Conservation (phyloP, 2,888 invertebrate genomes). For the Lathronympha strigana region DNA sequence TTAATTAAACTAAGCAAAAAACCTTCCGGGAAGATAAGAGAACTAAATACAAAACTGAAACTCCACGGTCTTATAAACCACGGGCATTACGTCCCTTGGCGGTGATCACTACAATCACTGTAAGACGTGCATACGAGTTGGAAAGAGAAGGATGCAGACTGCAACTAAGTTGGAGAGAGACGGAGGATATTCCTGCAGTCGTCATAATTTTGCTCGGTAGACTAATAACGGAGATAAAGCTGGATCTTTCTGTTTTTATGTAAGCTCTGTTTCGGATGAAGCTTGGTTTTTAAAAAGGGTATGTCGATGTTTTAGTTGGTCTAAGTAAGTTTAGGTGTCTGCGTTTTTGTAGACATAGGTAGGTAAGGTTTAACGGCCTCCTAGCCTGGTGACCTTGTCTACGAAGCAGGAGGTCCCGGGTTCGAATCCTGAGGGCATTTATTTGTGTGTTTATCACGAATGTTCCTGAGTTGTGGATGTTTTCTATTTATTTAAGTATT, state of each 20-base stretch:
- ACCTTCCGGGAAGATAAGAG: not conserved
- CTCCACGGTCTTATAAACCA: conserved; percentile 9
- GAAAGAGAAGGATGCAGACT: not conserved
- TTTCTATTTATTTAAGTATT: too few species aligned
- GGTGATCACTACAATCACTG: conserved; percentile 3
- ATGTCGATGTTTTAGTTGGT: not conserved
- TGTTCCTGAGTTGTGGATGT: too few species aligned
- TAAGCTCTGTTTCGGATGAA: not conserved
- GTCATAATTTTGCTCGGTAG: conserved; percentile 7
- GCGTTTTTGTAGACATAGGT: too few species aligned
- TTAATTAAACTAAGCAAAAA: conserved; percentile 1
- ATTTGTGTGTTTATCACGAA: too few species aligned
- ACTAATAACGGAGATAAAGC: conserved; percentile 10
- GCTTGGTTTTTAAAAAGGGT: not conserved
- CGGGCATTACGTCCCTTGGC: not conserved
- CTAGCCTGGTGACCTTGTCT: too few species aligned
- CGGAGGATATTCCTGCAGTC: conserved; percentile 2
- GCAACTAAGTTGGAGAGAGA: not conserved
- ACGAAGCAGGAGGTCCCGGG: too few species aligned
- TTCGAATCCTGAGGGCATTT: too few species aligned
- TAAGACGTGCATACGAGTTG: conserved; percentile 8
- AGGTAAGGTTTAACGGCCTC: too few species aligned
- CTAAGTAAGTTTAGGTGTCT: not conserved
- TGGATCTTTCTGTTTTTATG: conserved; percentile 6
- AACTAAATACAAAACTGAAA: conserved; percentile 9